Conservation (phyloP, 2,113 vertebrate genomes). For the Bucco capensis region DNA sequence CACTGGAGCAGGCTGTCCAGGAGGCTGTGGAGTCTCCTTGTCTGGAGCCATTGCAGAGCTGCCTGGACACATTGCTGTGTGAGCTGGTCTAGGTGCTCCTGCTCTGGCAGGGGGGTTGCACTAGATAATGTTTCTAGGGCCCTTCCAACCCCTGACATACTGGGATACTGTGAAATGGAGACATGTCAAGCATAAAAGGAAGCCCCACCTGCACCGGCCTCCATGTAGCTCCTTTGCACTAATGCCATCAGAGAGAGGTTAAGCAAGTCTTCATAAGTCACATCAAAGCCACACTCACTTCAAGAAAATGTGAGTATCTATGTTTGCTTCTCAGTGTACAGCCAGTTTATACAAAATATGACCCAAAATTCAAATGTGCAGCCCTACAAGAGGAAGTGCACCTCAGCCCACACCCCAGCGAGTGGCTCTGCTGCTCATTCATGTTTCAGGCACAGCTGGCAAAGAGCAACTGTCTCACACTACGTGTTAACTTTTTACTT, state of each 20-base stretch:
- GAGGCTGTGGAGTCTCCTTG: too few species aligned
- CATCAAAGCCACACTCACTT: background rate
- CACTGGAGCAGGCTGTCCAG: too few species aligned
- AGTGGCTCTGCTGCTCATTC: background rate
- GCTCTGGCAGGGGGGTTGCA: too few species aligned
- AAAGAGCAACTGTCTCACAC: background rate
- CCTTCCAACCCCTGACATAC: too few species aligned
- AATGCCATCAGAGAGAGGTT: background rate
- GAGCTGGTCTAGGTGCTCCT: too few species aligned
- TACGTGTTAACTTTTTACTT: background rate
- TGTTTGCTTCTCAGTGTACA: background rate
- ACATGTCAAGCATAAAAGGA: background rate
- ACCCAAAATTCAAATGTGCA: background rate
- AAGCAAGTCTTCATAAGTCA: background rate
- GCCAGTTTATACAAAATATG: background rate
- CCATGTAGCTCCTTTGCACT: background rate
- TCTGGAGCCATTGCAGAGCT: too few species aligned
- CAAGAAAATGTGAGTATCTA: background rate
- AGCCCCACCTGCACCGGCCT: background rate
- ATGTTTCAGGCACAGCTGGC: background rate
- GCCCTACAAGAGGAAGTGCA: background rate
- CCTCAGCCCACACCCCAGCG: background rate
- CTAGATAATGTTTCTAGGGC: too few species aligned
- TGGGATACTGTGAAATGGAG: too few species aligned
- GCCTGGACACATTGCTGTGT: too few species aligned